These are phyloP conservation scores for Peromyscus leucopus DNA, from an alignment of 2,113 vertebrate genomes.

Conservation along the genomic window DNA sequence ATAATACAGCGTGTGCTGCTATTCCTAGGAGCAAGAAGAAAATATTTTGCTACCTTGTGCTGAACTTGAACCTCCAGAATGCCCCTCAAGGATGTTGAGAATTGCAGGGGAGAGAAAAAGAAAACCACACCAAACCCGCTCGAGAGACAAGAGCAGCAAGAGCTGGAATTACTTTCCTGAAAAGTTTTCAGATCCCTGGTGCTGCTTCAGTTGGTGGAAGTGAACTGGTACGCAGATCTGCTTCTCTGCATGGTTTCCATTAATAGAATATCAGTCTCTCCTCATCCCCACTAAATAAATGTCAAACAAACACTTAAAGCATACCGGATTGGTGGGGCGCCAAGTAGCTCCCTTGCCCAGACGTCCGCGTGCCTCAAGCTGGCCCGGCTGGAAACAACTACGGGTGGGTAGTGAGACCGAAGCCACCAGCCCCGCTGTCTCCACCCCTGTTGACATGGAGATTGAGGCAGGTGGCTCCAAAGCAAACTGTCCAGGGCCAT, in stretches of 20 bases:
- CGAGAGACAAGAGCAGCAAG: not conserved
- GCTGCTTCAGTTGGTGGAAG: not conserved
- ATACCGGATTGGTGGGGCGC: slow-evolving; percentile 33
- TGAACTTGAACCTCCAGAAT: not conserved
- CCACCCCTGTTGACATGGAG: slow-evolving; percentile 5
- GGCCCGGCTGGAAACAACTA: not conserved
- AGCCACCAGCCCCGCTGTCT: not conserved
- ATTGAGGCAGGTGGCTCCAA: not conserved
- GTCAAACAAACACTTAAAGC: slow-evolving; percentile 73
- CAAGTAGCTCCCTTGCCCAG: slow-evolving; percentile 54
- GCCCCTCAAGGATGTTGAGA: not conserved
- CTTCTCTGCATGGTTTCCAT: slow-evolving; percentile 51
- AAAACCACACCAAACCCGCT: not conserved
- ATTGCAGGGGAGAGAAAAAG: no score
- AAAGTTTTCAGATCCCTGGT: not conserved
- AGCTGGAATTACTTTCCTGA: not conserved
- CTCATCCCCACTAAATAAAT: slow-evolving; percentile 69
- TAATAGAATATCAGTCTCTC: slow-evolving; percentile 60
- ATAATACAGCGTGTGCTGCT: not conserved
- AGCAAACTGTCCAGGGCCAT: not conserved
- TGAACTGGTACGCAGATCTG: slow-evolving; percentile 37
- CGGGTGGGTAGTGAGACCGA: not conserved
- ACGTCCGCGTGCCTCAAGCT: slow-evolving; percentile 32
- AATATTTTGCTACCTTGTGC: not conserved
- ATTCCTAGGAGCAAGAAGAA: not conserved